Evolutionary conservation across 2,888 invertebrate genomes (phyloP), one percentile per base, ranked within the genome.

Genomic region (Leptopilina myrica): DNA sequence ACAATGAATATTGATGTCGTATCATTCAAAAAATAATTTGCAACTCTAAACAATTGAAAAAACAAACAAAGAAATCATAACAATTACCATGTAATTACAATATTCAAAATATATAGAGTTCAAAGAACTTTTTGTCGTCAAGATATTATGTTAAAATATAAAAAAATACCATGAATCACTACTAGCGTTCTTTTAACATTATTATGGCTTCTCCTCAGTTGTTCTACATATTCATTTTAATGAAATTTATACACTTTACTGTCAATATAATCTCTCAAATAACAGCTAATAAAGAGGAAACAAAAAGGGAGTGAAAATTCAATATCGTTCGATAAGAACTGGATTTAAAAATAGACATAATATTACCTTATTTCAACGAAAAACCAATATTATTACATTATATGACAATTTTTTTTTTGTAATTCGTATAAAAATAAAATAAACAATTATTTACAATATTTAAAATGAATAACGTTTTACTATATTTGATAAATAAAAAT

Each of bases 211-310:
- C 62, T 62, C 9, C 62, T 62, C 20, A 8, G 20, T 8, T 15
- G 62, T n/a, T 62, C 62, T 62, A 62, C 62, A 62, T 62, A 15
- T 62, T 15, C 9, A 20, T 15, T 20, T 62, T 62, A 62, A 62
- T 62, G 62, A 62, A 62, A 62, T 62, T 62, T 62, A 62, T 62
- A 62, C 62, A 59, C n/a, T 56, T n/a, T 15, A 59, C 15, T 59
- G 59, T 62, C 62, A 9, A 62, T 20, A 62, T 62, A 62, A 62
- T 62, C 15, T 20, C 62, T 20, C 20, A 62, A 62, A n/a, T 62
- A 62, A 20, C 20, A 62, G 62, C 15, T 62, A 62, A 62, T 62
- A n/a, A 9, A 62, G 62, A 62, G 15, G 62, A 62, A 62, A 20
- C 62, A 15, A 62, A 62, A 62, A 62, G 20, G 20, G 62, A 20